These are phyloP conservation scores for Lochmaea capreae DNA, from an alignment of 2,888 invertebrate species.

Conservation along the genomic window DNA sequence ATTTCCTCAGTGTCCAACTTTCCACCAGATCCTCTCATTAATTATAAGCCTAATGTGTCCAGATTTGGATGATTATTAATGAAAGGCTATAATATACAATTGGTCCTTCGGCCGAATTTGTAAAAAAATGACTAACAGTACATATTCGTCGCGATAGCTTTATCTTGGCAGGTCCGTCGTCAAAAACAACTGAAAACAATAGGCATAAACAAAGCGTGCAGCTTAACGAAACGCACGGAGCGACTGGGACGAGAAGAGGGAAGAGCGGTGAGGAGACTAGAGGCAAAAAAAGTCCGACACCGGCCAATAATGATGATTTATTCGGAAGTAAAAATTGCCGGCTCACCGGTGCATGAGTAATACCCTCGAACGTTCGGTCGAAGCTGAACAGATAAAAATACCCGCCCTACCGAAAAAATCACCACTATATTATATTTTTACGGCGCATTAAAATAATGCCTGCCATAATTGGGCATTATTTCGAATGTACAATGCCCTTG, in stretches of 20 bases:
- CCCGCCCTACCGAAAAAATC: slow-evolving; percentile 56
- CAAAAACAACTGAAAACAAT: slow-evolving; percentile 58
- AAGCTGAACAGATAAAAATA: slow-evolving; percentile 63
- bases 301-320: slow-evolving; percentile 73
- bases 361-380: slow-evolving; percentile 66
- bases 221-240: slow-evolving; percentile 46
- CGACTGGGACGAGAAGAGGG: slow-evolving; percentile 44
- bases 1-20: background rate
- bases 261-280: slow-evolving; percentile 43
- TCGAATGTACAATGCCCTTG: slow-evolving; percentile 45
- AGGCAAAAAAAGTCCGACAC: slow-evolving; percentile 55
- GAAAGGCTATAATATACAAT: background rate
- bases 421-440: slow-evolving; percentile 64
- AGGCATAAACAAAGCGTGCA: slow-evolving; percentile 61
- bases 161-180: slow-evolving; percentile 55
- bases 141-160: slow-evolving; percentile 43
- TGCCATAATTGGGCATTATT: slow-evolving; percentile 56
- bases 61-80: background rate
- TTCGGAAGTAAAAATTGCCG: slow-evolving; percentile 70
- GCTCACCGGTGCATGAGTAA: slow-evolving; percentile 69
- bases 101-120: slow-evolving; percentile 6
- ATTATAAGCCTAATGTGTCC: background rate
- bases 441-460: slow-evolving; percentile 59
- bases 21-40: background rate
- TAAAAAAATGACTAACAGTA: slow-evolving; percentile 45